Evolutionary conservation across 1,140 invertebrate genomes (phyloP).

Genomic region (Drosophila orosa): DNA sequence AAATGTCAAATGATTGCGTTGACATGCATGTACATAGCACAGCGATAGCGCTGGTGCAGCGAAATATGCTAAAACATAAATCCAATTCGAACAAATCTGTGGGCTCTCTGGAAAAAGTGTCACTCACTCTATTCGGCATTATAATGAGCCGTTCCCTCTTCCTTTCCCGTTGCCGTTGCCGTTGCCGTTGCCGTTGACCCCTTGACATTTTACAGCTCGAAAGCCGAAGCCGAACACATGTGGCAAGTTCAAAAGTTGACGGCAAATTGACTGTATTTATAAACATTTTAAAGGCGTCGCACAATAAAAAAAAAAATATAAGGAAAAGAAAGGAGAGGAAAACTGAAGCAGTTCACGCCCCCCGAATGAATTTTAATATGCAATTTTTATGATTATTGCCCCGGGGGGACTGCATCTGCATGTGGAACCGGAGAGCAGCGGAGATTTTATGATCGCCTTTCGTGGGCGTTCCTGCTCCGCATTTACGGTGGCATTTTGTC

Average conservation of each 20-base stretch:
- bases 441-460: slow-evolving; percentile 50
- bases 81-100: slow-evolving; percentile 48
- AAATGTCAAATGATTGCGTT: slow-evolving; percentile 81
- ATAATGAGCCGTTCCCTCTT: slow-evolving; percentile 56
- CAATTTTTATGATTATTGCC: slow-evolving; percentile 76
- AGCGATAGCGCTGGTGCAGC: slow-evolving; percentile 37
- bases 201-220: slow-evolving; percentile 63
- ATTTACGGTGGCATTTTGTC: slow-evolving; percentile 66
- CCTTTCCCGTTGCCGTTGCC: slow-evolving; percentile 47
- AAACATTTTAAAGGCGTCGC: slow-evolving; percentile 71
- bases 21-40: slow-evolving; percentile 61
- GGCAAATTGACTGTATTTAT: slow-evolving; percentile 82
- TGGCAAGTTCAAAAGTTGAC: slow-evolving; percentile 81
- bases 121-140: slow-evolving; percentile 46
- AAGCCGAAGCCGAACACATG: slow-evolving; percentile 70
- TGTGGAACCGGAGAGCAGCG: slow-evolving; percentile 30
- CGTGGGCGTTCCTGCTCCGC: slow-evolving; percentile 45
- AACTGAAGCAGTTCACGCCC: slow-evolving; percentile 51
- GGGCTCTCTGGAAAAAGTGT: slow-evolving; percentile 45
- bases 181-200: slow-evolving; percentile 56
- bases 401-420: slow-evolving; percentile 32
- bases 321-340: slow-evolving; percentile 1
- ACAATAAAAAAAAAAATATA: slow-evolving; percentile 42
- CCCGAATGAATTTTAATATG: slow-evolving; percentile 72
- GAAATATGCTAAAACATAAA: slow-evolving; percentile 47